Conservation (phyloP, 2,113 vertebrate species). For the Dromaius novaehollandiae region DNA sequence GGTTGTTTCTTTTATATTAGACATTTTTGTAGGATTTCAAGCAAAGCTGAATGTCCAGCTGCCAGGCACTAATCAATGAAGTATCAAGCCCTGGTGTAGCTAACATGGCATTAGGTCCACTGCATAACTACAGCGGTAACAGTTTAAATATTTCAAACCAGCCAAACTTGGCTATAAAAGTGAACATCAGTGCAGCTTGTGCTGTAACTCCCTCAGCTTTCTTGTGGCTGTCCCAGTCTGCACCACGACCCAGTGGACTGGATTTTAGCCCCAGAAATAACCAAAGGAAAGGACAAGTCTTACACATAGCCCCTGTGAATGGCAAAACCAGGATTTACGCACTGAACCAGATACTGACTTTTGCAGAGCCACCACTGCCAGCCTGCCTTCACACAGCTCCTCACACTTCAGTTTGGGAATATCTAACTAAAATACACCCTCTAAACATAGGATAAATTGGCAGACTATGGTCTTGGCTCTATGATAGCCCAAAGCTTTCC, state of each 20-base stretch:
- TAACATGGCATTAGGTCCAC: not conserved
- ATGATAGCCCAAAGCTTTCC: not conserved
- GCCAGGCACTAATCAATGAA: not conserved
- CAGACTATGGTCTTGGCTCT: not conserved
- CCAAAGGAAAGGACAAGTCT: not conserved
- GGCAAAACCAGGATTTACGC: not conserved
- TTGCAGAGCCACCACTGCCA: not conserved
- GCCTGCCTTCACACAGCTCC: not conserved
- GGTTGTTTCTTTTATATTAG: not conserved
- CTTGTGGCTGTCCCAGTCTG: not conserved
- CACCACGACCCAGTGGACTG: rapidly evolving
- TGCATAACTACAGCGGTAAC: not conserved
- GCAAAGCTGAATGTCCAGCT: not conserved
- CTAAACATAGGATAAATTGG: not conserved
- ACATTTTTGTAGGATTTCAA: not conserved
- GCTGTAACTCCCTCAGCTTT: rapidly evolving
- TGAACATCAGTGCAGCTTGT: not conserved
- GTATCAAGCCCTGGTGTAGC: not conserved
- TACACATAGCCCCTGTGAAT: not conserved
- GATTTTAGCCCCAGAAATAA: not conserved
- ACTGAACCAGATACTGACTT: not conserved
- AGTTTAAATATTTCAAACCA: not conserved
- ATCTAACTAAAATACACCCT: not conserved
- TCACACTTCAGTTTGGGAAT: not conserved
- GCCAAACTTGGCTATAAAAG: not conserved